Percentiles rank a stretch among this genome's conserved stretches.
Evolutionary conservation across 1,140 invertebrate genomes (phyloP).

Genomic region (Pseudomyrmex dendroicus): DNA sequence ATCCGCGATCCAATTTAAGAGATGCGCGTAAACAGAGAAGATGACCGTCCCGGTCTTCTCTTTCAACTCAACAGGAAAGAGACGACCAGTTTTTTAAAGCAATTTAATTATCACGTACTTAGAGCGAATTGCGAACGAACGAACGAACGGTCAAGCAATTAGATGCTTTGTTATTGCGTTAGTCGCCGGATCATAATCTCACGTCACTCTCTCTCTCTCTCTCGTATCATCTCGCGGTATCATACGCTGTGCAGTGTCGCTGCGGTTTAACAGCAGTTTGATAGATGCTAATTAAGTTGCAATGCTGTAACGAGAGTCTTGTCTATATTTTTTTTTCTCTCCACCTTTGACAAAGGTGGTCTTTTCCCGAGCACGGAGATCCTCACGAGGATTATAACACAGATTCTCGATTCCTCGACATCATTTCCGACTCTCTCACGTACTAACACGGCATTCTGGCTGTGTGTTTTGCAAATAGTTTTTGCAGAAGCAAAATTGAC

Average conservation of each 20-base stretch:
- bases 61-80: conserved; percentile 8
- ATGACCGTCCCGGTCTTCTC: not conserved
- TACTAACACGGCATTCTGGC: not conserved
- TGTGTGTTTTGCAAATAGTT: conserved; percentile 9
- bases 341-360: too few relatives aligned
- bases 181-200: not conserved
- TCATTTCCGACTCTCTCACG: conserved; percentile 69
- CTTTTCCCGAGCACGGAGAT: conserved; percentile 47
- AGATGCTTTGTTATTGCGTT: conserved; percentile 34
- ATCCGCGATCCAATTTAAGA: conserved; percentile 70
- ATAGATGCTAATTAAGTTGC: conserved; percentile 78
- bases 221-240: too few relatives aligned
- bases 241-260: conserved; percentile 9
- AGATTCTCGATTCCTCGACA: conserved; percentile 68
- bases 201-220: not conserved
- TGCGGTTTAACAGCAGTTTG: conserved; percentile 45
- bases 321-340: conserved; percentile 10
- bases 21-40: conserved; percentile 53
- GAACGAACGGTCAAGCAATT: conserved; percentile 15
- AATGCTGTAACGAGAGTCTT: conserved; percentile 75
- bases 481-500: conserved; percentile 37
- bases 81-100: conserved; percentile 5
- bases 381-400: conserved; percentile 70
- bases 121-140: not conserved
- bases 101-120: conserved; percentile 36